phyloP scores from a whole-genome alignment of 2,888 invertebrate species.

The Penaeus monodon region DNA sequence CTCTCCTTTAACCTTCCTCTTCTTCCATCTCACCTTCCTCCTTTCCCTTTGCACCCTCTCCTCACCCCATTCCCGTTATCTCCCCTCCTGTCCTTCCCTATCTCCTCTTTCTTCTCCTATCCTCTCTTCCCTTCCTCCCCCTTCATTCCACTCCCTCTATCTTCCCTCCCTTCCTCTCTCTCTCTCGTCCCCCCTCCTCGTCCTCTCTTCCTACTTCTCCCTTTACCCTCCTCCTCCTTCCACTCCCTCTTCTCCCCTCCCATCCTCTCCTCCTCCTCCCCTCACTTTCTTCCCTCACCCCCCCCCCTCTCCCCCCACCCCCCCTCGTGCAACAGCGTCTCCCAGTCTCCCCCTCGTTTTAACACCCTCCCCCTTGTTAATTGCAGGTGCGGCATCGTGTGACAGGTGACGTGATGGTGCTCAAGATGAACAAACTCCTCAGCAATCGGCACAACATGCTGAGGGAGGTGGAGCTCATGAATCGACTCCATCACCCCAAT shows the following conservation, averaged over 20 bases:
- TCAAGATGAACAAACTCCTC: conserved; percentile 94
- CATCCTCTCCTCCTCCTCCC: background rate
- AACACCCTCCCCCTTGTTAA: background rate
- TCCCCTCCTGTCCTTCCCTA: too few relatives aligned
- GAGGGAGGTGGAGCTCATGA: conserved; percentile 96
- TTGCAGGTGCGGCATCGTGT: conserved; percentile 92
- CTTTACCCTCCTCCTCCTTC: background rate
- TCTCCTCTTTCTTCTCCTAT: background rate
- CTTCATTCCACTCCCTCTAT: too few relatives aligned
- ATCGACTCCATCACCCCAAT: conserved; percentile 92
- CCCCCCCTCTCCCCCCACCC: background rate
- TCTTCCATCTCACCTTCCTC: background rate
- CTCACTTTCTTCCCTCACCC: background rate
- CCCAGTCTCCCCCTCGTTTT: too few relatives aligned
- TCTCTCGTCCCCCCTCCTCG: too few relatives aligned
- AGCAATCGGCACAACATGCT: conserved; percentile 96
- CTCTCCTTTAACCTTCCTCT: too few relatives aligned
- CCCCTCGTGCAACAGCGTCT: too few relatives aligned
- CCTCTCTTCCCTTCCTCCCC: background rate
- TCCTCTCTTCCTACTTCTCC: too few relatives aligned
- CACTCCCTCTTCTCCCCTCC: background rate
- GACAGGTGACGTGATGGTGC: conserved; percentile 94
- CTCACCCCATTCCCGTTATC: too few relatives aligned
- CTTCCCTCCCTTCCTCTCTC: too few relatives aligned
- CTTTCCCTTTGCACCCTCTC: background rate